Percentiles rank a stretch among this genome's conserved stretches.
phyloP scores from a whole-genome alignment of 2,888 invertebrate genomes.

The Chrysopilus asiliformis region DNA sequence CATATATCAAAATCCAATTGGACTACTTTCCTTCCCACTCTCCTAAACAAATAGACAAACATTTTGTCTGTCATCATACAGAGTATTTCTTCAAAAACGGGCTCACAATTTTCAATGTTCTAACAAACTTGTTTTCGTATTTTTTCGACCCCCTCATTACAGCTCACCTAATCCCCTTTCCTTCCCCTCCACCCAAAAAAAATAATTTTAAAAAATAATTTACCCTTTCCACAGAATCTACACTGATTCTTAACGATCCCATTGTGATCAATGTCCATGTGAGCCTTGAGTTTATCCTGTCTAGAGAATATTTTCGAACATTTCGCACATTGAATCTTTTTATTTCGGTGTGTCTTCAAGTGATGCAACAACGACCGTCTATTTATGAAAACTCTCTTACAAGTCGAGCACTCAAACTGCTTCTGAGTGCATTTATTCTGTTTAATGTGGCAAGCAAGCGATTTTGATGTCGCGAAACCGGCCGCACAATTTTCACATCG shows the following conservation, averaged over 20 bases:
- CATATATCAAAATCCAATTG: no score
- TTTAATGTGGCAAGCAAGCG: constrained; percentile 26
- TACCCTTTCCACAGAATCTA: constrained; percentile 35
- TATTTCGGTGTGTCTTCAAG: constrained; percentile 25
- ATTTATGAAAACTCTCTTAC: constrained; percentile 41
- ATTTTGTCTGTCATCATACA: no score
- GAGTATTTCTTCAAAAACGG: no score
- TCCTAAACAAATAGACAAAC: no score
- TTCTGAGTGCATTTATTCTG: constrained; percentile 37
- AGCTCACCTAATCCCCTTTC: no score
- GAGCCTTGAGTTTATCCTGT: constrained; percentile 36
- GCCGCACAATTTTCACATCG: constrained; percentile 30
- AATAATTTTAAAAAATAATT: no score
- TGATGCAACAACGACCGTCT: constrained; percentile 42
- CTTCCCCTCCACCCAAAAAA: no score
- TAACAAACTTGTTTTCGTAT: no score
- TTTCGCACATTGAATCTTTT: constrained; percentile 21
- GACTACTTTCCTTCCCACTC: no score
- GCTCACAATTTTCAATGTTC: no score
- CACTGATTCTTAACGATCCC: constrained; percentile 41
- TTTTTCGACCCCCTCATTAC: no score
- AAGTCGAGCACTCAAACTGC: constrained; percentile 37
- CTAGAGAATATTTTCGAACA: constrained; percentile 36
- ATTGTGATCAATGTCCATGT: constrained; percentile 37
- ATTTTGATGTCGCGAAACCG: constrained; percentile 27